Evolutionary conservation across 2,113 vertebrate genomes (phyloP), one percentile per base, ranked within the genome.

Genomic region (Scomber japonicus): DNA sequence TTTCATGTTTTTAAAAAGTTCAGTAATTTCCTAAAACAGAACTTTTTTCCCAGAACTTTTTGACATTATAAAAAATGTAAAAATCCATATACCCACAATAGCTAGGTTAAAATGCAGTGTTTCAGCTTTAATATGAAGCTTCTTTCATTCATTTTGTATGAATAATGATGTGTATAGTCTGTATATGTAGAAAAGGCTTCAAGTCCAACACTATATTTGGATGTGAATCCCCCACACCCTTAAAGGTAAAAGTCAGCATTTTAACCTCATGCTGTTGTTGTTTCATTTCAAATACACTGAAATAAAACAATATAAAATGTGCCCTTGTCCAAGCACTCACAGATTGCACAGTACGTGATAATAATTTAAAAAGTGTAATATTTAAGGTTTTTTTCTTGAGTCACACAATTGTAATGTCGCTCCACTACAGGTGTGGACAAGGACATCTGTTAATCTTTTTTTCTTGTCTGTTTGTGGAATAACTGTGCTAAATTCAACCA

Each of bases 401-500:
- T 82, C 46, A 62, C 49, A 46, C 57, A 61, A 16, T 73, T 62
- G 8, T 76, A 71, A 75, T 80, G 71, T 78, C 11, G 3, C 66
- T 67, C 35, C 56, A 64, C 73, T 69, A 67, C 75, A 75, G 73
- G 65, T 75, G 73, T 51, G 68, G 65, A 72, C 77, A 80, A 79
- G 75, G 80, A 77, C 89, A 71, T 88, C 76, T 74, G 66, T 62
- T 69, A 78, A 82, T 85, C 55, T 63, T 74, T 86, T 82, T 71
- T 75, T 82, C 59, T 56, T 74, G 40, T 73, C 67, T 53, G 66
- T 91, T 80, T 91, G 80, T 87, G 78, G 72, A 82, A 69, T 72
- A 55, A 82, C 80, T 81, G 74, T 31, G 66, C 85, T 84, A 86
- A 88, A 91, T 86, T 86, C 72, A 64, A 86, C 74, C 88, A 83